Percentiles rank a stretch among this genome's conserved stretches.
These are phyloP conservation scores for Gymnoscopelus braueri DNA, from an alignment of 2,797 vertebrate species.

Conservation along the genomic window DNA sequence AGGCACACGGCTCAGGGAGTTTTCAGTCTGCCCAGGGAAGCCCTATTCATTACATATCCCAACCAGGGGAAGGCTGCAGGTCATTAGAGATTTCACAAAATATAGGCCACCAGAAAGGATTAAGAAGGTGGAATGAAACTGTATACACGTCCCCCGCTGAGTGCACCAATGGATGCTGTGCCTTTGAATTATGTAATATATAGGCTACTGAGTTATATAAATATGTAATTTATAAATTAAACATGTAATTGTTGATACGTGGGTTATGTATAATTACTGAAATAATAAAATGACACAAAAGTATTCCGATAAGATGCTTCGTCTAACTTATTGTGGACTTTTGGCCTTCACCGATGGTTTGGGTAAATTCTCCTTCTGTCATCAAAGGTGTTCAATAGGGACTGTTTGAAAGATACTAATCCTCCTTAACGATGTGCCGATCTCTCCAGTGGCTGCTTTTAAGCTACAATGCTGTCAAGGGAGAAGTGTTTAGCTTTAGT, in stretches of 20 bases:
- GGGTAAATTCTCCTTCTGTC: constrained; percentile 22
- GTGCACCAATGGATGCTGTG: constrained; percentile 10
- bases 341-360: constrained; percentile 18
- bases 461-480: constrained; percentile 29
- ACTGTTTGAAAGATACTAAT: constrained; percentile 51
- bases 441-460: constrained; percentile 32
- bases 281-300: not conserved
- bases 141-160: constrained; percentile 9
- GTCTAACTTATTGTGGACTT: constrained; percentile 24
- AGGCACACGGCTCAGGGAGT: constrained; percentile 21
- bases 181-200: constrained; percentile 14
- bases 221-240: constrained; percentile 26
- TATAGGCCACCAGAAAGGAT: constrained; percentile 32
- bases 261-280: constrained; percentile 2
- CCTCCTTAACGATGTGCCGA: constrained; percentile 46
- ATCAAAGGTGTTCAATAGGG: constrained; percentile 19
- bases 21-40: constrained; percentile 5
- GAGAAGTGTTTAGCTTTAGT: constrained; percentile 53
- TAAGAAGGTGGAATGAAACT: constrained; percentile 45
- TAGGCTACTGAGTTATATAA: constrained; percentile 15
- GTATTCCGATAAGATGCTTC: constrained; percentile 5
- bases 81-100: constrained; percentile 42
- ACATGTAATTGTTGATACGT: not conserved
- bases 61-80: constrained; percentile 26
- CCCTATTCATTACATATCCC: constrained; percentile 16